Evolutionary conservation across 2,113 vertebrate species (phyloP), one percentile per base, ranked within the genome.

Genomic region (Pungitius pungitius): DNA sequence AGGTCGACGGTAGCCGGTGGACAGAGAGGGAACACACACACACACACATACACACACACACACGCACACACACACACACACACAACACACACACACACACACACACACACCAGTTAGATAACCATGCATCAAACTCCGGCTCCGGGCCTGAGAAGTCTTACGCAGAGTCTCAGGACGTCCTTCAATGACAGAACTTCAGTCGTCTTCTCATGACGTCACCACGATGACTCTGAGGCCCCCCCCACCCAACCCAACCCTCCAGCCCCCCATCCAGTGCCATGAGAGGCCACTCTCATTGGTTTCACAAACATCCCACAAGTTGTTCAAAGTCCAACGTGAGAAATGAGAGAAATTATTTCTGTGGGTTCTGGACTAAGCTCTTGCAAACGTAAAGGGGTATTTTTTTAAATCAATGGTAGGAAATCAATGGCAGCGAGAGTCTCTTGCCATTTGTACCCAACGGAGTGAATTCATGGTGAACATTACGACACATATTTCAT

Each of bases 1-100:
- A 87, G 86, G 91, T 92, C 85, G 87, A 63, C 71, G n/a, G 62
- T 30, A 84, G 85, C 85, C 89, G 30, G 71, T 81, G 72, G 87
- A 88, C 78, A 84, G 62, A 89, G 80, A 86, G 68, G 81, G 65
- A 78, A 86, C 73, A 79, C 11, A 77, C 45, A 67, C 59, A 76
- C 61, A 85, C 56, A 67, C 59, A 74, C 61, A 85, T 52, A 67
- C 59, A 76, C 11, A 75, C 45, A 86, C 59, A 76, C 75, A 78
- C 67, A 67, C 59, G 74, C 61, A 84, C 56, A 86, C 73, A 77
- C 11, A 77, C 45, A 67, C 56, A 76, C 61, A 85, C 56, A 67
- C 59, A 76, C 61, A 84, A 85, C 56, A 67, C 59, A 76, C 61
- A 84, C 56, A 67, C 59, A 76, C 9, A 77, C 45, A 86, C 59